phyloP scores from a whole-genome alignment of 2,113 vertebrate species.

The Pristiophorus japonicus region DNA sequence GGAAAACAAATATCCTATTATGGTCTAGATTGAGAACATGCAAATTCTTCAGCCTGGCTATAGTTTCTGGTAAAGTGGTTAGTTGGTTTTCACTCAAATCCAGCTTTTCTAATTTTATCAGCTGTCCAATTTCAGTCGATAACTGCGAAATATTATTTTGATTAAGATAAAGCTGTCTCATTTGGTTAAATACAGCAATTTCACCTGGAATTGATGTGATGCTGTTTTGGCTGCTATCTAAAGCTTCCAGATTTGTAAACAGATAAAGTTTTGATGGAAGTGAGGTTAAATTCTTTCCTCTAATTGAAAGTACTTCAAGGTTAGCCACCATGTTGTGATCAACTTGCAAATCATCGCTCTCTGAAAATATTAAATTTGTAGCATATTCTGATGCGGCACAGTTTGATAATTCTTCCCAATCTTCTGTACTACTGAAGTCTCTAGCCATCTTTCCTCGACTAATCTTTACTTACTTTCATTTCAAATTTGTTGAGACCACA shows the following conservation, averaged over 20 bases:
- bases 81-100: slow-evolving; percentile 49
- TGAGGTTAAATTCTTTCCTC: slow-evolving; percentile 48
- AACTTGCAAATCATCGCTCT: slow-evolving; percentile 41
- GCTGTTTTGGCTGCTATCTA: slow-evolving; percentile 50
- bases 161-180: slow-evolving; percentile 46
- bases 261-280: slow-evolving; percentile 51
- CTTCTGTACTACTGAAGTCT: background rate
- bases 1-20: slow-evolving; percentile 49
- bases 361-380: background rate
- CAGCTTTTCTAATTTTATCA: slow-evolving; percentile 51
- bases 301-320: slow-evolving; percentile 51
- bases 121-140: slow-evolving; percentile 46
- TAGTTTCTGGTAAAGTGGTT: slow-evolving; percentile 42
- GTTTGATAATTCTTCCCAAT: background rate
- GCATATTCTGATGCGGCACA: background rate
- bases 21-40: slow-evolving; percentile 46
- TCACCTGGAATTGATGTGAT: slow-evolving; percentile 45
- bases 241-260: slow-evolving; percentile 47
- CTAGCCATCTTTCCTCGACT: background rate
- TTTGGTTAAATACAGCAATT: slow-evolving; percentile 46
- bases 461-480: background rate
- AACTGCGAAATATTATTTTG: slow-evolving; percentile 49
- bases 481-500: background rate
- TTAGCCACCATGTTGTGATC: slow-evolving; percentile 43
- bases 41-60: slow-evolving; percentile 47